Evolutionary conservation across 2,888 invertebrate genomes (phyloP).

Genomic region (Drosophila cognata): DNA sequence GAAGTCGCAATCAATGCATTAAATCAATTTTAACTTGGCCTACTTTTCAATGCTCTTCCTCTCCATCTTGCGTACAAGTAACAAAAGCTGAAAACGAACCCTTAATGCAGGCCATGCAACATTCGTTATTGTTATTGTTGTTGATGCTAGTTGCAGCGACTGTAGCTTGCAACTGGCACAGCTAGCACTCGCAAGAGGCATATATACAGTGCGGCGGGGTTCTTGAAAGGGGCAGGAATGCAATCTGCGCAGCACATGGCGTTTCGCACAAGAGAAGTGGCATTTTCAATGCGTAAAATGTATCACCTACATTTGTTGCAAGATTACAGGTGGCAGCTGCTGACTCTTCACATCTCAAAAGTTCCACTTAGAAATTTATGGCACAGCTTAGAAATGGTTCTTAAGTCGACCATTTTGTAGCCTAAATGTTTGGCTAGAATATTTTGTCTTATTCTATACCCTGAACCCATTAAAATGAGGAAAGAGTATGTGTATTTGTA

Average conservation of each 20-base stretch:
- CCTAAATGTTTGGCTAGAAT: neutral
- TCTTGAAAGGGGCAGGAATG: conserved; percentile 3
- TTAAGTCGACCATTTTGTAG: neutral
- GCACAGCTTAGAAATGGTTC: neutral
- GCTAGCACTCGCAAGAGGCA: conserved; percentile 13
- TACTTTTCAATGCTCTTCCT: conserved; percentile 58
- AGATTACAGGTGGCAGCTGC: conserved; percentile 2
- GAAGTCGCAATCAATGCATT: conserved; percentile 72
- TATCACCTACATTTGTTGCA: neutral
- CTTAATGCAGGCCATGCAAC: conserved; percentile 45
- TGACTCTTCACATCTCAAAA: neutral
- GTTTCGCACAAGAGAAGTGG: conserved; percentile 3
- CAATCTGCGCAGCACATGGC: conserved; percentile 61
- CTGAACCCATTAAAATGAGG: no score
- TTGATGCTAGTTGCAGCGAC: conserved; percentile 20
- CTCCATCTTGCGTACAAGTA: conserved; percentile 9
- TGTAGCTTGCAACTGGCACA: conserved; percentile 64
- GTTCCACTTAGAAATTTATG: neutral
- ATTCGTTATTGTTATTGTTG: conserved; percentile 21
- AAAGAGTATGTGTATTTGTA: neutral
- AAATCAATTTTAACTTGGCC: conserved; percentile 84
- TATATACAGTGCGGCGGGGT: neutral
- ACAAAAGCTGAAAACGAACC: conserved; percentile 46
- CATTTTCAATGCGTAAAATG: neutral
- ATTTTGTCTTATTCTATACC: no score